A percentile compares a stretch with the other conserved stretches of the same genome.
Conservation (phyloP, 2,888 invertebrate species). For the Ceramica pisi region DNA sequence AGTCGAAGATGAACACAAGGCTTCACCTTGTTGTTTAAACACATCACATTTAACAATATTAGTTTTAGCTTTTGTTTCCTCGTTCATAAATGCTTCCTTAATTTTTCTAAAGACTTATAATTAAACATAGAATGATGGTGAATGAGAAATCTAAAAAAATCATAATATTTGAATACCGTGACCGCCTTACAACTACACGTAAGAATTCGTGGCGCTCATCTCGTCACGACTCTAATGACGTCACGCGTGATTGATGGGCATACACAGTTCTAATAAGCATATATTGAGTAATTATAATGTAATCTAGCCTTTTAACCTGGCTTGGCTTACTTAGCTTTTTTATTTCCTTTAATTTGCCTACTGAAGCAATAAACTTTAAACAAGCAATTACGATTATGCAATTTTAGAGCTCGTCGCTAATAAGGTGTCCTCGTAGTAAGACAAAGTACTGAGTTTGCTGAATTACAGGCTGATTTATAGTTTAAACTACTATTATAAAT, state of each 20-base stretch:
- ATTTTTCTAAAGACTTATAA: constrained; percentile 49
- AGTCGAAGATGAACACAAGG: constrained; percentile 4
- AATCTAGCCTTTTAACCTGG: constrained; percentile 32
- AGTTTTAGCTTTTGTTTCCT: constrained; percentile 49
- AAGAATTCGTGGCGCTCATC: constrained; percentile 48
- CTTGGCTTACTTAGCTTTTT: background rate
- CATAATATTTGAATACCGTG: constrained; percentile 51
- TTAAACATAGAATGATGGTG: constrained; percentile 39
- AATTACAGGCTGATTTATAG: too few species aligned
- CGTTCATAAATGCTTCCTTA: constrained; percentile 56
- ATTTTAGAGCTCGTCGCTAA: background rate
- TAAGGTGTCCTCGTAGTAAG: background rate
- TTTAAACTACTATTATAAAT: too few species aligned
- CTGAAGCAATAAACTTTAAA: constrained; percentile 3
- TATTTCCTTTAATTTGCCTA: background rate
- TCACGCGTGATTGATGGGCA: constrained; percentile 55
- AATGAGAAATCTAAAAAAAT: constrained; percentile 38
- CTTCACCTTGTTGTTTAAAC: constrained; percentile 17
- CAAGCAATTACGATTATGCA: background rate
- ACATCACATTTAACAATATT: constrained; percentile 25
- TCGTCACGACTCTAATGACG: constrained; percentile 55
- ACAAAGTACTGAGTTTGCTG: too few species aligned
- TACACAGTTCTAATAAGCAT: constrained; percentile 53
- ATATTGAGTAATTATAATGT: constrained; percentile 38
- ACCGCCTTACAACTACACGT: constrained; percentile 34